A percentile compares a stretch with the other conserved stretches of the same genome.
Evolutionary conservation across 2,888 invertebrate species (phyloP).

Genomic region (Drosophila demipolita): DNA sequence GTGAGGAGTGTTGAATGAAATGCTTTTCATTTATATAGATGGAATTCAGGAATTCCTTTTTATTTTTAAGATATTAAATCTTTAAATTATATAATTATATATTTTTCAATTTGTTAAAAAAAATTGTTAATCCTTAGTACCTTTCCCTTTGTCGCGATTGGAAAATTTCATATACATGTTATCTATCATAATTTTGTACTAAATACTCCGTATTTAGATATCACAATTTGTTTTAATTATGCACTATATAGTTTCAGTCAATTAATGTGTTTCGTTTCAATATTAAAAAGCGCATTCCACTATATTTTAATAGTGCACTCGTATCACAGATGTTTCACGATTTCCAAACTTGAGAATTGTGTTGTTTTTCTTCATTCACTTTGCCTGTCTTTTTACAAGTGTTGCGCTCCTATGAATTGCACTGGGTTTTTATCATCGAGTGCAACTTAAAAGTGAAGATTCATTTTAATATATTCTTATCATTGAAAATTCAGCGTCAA

Average conservation of each 20-base stretch:
- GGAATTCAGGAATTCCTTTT: neutral
- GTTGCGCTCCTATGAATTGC: slow-evolving; percentile 14
- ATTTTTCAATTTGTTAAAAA: accelerated
- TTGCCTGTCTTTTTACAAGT: slow-evolving; percentile 19
- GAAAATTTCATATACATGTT: neutral
- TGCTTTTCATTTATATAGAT: neutral
- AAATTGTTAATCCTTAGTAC: slow-evolving; percentile 1
- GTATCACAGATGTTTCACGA: slow-evolving; percentile 27
- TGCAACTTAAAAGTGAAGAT: slow-evolving; percentile 27
- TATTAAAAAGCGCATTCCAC: slow-evolving; percentile 11
- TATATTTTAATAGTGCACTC: slow-evolving; percentile 2
- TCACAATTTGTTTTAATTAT: slow-evolving; percentile 24
- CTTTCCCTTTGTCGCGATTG: slow-evolving; percentile 27
- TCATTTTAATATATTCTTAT: slow-evolving; percentile 39
- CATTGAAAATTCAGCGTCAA: slow-evolving; percentile 36
- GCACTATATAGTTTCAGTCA: slow-evolving; percentile 18
- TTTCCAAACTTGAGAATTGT: neutral
- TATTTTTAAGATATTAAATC: neutral
- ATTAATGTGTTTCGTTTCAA: slow-evolving; percentile 15
- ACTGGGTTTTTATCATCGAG: slow-evolving; percentile 30
- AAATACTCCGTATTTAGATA: neutral
- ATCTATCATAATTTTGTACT: slow-evolving; percentile 17
- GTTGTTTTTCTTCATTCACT: slow-evolving; percentile 4
- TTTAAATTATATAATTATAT: neutral
- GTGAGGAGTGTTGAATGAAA: neutral